Conservation (phyloP, 2,888 invertebrate species). For the Emesis castigata region DNA sequence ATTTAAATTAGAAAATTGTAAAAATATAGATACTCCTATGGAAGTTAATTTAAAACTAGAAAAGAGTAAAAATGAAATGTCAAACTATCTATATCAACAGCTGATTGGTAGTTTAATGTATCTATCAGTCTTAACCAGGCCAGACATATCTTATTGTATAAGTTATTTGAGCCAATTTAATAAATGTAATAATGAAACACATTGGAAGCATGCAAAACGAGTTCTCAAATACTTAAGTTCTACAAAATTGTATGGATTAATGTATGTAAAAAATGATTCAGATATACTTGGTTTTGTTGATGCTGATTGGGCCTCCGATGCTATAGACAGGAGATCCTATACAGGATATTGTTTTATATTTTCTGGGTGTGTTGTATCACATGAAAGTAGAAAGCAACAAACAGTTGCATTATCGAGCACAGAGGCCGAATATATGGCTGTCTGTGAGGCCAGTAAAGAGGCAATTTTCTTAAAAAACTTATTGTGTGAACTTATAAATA, state of each 20-base stretch:
- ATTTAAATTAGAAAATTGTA: neutral
- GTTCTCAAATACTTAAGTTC: neutral
- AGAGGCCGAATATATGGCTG: too few species aligned
- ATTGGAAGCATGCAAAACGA: neutral
- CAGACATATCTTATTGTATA: slow-evolving; percentile 21
- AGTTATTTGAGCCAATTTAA: neutral
- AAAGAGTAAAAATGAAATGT: slow-evolving; percentile 19
- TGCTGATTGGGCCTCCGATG: neutral
- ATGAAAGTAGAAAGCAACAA: too few species aligned
- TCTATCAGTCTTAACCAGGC: slow-evolving; percentile 24
- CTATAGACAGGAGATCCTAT: neutral
- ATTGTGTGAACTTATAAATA: slow-evolving; percentile 21
- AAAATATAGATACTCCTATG: slow-evolving; percentile 28
- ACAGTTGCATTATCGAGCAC: too few species aligned
- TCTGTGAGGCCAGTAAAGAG: slow-evolving; percentile 39
- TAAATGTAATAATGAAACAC: neutral
- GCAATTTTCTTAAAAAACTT: slow-evolving; percentile 34
- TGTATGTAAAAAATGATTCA: neutral
- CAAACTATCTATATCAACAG: slow-evolving; percentile 13
- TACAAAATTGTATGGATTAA: neutral
- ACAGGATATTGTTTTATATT: neutral
- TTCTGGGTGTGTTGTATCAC: neutral
- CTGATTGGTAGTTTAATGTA: slow-evolving; percentile 50
- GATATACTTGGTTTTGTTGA: neutral
- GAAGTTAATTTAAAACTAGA: slow-evolving; percentile 26